These are phyloP conservation scores for Anarsia innoxiella DNA, from an alignment of 2,888 invertebrate genomes.

Conservation along the genomic window DNA sequence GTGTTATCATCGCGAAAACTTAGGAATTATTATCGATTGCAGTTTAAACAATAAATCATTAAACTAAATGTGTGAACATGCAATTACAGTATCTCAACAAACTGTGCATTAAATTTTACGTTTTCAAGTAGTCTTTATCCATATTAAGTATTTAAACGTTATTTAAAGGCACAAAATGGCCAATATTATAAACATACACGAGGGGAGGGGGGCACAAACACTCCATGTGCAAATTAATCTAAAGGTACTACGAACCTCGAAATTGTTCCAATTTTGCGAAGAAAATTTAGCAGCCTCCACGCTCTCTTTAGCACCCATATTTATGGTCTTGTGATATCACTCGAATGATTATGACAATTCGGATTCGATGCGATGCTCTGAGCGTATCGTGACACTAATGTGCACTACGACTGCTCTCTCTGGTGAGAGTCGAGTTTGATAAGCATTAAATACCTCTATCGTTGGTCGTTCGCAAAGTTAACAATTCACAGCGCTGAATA, in stretches of 20 bases:
- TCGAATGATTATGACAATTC: slow-evolving; percentile 65
- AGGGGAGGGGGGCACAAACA: slow-evolving; percentile 65
- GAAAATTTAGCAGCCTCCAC: slow-evolving; percentile 88
- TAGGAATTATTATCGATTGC: slow-evolving; percentile 7
- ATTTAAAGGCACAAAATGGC: slow-evolving; percentile 31
- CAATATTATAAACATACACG: slow-evolving; percentile 59
- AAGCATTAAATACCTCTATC: slow-evolving; percentile 68
- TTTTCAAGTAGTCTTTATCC: slow-evolving; percentile 35
- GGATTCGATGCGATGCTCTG: slow-evolving; percentile 65
- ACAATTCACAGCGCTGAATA: slow-evolving; percentile 70
- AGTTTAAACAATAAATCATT: slow-evolving; percentile 20
- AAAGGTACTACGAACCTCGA: slow-evolving; percentile 81
- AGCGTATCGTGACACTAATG: slow-evolving; percentile 63
- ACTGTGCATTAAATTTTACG: slow-evolving; percentile 52
- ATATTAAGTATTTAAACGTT: slow-evolving; percentile 28
- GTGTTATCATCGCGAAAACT: too few relatives aligned
- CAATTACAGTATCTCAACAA: slow-evolving; percentile 42
- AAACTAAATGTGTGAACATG: slow-evolving; percentile 52
- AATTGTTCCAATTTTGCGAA: slow-evolving; percentile 87
- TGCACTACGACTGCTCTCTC: slow-evolving; percentile 60
- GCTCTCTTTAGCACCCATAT: slow-evolving; percentile 89
- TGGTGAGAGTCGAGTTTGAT: slow-evolving; percentile 53
- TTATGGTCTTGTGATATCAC: slow-evolving; percentile 69
- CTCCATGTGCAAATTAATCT: slow-evolving; percentile 72
- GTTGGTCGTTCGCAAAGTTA: slow-evolving; percentile 60